A percentile compares a stretch with the other conserved stretches of the same genome.
Conservation (phyloP, 2,888 invertebrate species). For the Spilarctia lutea region DNA sequence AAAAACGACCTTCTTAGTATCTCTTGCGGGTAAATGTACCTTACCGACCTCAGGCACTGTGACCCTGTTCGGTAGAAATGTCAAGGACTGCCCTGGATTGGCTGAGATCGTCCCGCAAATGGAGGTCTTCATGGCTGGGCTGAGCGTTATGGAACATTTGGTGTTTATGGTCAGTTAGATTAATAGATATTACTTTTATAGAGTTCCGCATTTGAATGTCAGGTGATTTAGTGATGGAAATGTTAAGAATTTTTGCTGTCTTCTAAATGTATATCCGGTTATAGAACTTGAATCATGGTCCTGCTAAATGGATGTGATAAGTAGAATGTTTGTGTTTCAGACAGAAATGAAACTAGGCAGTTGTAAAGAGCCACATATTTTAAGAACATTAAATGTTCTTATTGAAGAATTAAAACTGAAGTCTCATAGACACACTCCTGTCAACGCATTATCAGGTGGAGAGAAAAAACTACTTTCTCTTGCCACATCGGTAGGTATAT, state of each 20-base stretch:
- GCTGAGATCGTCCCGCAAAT: constrained; percentile 88
- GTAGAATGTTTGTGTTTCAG: constrained; percentile 62
- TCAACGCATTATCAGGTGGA: constrained; percentile 94
- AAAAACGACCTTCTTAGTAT: constrained; percentile 86
- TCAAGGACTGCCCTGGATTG: constrained; percentile 73
- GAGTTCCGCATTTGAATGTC: constrained; percentile 38
- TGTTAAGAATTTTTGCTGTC: background rate
- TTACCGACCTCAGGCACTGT: constrained; percentile 77
- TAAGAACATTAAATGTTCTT: constrained; percentile 69
- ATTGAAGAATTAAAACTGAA: constrained; percentile 89
- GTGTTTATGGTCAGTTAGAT: constrained; percentile 87
- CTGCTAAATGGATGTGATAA: background rate
- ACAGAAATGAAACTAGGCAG: constrained; percentile 80
- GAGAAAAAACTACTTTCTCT: constrained; percentile 94
- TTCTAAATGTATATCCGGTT: background rate
- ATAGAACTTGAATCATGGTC: background rate
- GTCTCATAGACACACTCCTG: constrained; percentile 88
- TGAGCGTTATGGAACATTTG: constrained; percentile 90
- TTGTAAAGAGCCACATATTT: constrained; percentile 55
- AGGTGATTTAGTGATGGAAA: constrained; percentile 11
- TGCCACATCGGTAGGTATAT: constrained; percentile 90
- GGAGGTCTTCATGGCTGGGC: constrained; percentile 87
- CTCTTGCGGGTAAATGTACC: constrained; percentile 83
- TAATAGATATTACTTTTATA: constrained; percentile 18
- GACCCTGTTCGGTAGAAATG: constrained; percentile 77